Percentiles rank a stretch among this genome's conserved stretches.
Evolutionary conservation across 2,113 vertebrate genomes (phyloP).

Genomic region (Neogobius melanostomus): DNA sequence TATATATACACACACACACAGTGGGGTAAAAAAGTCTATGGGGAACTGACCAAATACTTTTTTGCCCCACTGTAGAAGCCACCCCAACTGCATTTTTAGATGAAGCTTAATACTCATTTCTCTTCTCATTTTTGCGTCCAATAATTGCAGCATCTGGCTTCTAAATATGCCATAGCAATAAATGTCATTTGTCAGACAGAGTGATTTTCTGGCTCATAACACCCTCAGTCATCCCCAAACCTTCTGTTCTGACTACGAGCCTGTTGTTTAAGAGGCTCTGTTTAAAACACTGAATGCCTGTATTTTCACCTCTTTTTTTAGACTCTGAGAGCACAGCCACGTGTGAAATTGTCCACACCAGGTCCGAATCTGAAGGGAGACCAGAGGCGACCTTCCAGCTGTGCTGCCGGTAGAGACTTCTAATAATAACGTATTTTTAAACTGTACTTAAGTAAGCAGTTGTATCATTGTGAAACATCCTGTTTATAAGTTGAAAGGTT

Average conservation of each 20-base stretch:
- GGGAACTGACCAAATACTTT: too few species aligned
- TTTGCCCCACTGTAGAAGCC: too few species aligned
- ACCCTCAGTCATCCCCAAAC: slow-evolving; percentile 31
- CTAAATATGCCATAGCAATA: slow-evolving; percentile 13
- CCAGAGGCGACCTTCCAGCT: slow-evolving; percentile 94
- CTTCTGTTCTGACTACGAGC: slow-evolving; percentile 33
- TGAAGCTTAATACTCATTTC: background rate
- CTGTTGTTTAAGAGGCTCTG: slow-evolving; percentile 19
- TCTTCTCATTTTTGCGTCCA: background rate
- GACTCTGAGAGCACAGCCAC: slow-evolving; percentile 86
- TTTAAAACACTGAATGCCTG: slow-evolving; percentile 15
- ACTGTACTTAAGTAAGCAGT: background rate
- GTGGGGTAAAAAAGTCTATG: too few species aligned
- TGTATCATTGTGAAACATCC: background rate
- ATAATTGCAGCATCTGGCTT: slow-evolving; percentile 7
- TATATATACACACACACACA: too few species aligned
- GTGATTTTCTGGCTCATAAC: background rate
- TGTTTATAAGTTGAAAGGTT: background rate
- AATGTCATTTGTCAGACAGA: slow-evolving; percentile 1
- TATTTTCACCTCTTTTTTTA: slow-evolving; percentile 45
- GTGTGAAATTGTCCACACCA: slow-evolving; percentile 93
- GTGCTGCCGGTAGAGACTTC: slow-evolving; percentile 86
- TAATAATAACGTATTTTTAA: background rate
- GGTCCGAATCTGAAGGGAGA: slow-evolving; percentile 94
- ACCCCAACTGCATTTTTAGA: background rate